Evolutionary conservation across 92 coral and sea anemone species (phyloP).

Genomic region (Meandrina meandrites): DNA sequence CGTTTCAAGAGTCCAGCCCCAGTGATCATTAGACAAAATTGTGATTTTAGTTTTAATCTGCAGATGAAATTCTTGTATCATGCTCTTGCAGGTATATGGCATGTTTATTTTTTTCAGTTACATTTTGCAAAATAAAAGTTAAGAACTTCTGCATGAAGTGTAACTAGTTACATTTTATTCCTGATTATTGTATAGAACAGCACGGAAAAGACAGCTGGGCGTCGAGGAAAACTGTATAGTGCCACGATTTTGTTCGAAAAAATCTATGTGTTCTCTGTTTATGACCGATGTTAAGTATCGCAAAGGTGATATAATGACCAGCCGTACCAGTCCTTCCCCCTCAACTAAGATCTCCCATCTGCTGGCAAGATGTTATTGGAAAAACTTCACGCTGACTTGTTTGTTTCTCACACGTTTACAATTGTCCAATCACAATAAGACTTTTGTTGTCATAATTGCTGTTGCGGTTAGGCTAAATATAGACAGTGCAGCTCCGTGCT

Average conservation of each 20-base stretch:
- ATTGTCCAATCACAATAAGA: slow-evolving; percentile 2
- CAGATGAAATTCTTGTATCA: no score
- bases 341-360: background rate
- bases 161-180: no score
- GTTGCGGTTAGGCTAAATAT: background rate
- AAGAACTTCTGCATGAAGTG: no score
- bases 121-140: no score
- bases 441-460: background rate
- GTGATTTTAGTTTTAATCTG: no score
- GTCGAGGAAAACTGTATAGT: background rate
- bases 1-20: no score
- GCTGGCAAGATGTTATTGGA: background rate
- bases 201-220: no score
- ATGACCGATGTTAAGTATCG: background rate
- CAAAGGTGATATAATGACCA: background rate
- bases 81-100: no score
- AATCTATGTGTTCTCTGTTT: background rate
- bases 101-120: no score
- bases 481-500: background rate
- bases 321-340: background rate
- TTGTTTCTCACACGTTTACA: background rate
- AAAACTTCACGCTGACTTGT: background rate
- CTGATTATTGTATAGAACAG: no score
- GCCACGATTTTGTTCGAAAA: background rate
- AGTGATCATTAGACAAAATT: no score